Conservation (phyloP, 2,113 vertebrate genomes). For the Leptocoma aspasia region DNA sequence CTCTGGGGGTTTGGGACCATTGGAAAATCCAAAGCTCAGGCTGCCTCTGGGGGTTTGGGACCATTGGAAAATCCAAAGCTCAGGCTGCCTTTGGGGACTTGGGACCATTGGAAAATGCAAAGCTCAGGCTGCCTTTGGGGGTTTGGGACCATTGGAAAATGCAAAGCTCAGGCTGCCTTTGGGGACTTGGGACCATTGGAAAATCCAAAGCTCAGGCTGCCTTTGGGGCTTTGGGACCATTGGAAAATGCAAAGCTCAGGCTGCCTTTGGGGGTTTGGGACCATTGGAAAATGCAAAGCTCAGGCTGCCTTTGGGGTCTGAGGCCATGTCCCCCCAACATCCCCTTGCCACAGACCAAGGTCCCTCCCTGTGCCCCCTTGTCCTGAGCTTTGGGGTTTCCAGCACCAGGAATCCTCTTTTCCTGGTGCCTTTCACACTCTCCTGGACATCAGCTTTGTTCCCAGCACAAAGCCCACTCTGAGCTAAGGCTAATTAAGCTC, state of each 20-base stretch:
- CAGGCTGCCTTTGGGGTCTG: not conserved
- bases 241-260: not conserved
- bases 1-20: not conserved
- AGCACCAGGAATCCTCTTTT: not conserved
- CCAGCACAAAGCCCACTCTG: not conserved
- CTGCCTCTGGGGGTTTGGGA: accelerated
- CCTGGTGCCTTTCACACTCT: not conserved
- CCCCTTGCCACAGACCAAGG: accelerated
- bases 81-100: too few species aligned
- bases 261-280: too few species aligned
- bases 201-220: accelerated
- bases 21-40: not conserved
- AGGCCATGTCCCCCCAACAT: not conserved
- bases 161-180: not conserved
- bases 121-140: too few species aligned
- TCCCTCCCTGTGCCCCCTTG: accelerated
- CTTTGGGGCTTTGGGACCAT: not conserved
- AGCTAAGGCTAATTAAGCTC: not conserved
- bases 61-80: accelerated
- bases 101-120: too few species aligned
- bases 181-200: accelerated
- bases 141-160: not conserved
- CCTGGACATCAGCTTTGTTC: not conserved
- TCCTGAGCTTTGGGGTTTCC: not conserved
- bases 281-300: too few species aligned